Percentiles rank a stretch among this genome's conserved stretches.
Conservation (phyloP, 1,140 invertebrate species). For the Druon quercuslanigerum region DNA sequence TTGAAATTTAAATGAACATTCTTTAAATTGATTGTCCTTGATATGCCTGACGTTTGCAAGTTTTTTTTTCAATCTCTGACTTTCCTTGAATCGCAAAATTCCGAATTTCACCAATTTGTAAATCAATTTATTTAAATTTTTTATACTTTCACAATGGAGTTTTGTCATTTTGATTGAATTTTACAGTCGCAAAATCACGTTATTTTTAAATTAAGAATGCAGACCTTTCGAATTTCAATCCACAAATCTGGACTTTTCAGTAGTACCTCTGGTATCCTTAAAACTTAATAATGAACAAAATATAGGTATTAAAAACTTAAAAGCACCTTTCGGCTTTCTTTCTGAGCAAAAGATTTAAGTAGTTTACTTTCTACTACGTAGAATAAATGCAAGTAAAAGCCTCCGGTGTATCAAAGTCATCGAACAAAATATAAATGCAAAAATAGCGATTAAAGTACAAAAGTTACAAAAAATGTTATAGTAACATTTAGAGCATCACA, state of each 20-base stretch:
- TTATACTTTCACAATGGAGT: no score
- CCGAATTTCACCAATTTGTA: no score
- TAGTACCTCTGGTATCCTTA: slow-evolving; percentile 10
- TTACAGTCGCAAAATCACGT: no score
- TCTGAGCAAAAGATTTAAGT: slow-evolving; percentile 20
- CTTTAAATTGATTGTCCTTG: no score
- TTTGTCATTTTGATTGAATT: no score
- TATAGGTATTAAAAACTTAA: neutral
- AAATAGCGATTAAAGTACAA: neutral
- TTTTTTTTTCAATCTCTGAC: no score
- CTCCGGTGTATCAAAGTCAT: slow-evolving; percentile 10
- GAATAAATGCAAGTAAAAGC: slow-evolving; percentile 10
- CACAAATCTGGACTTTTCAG: neutral
- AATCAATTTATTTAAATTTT: no score
- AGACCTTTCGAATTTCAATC: neutral
- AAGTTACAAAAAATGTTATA: neutral
- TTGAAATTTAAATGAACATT: no score
- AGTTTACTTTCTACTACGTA: neutral
- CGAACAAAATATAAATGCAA: neutral
- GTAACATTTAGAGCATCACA: slow-evolving; percentile 7
- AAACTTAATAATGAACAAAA: slow-evolving; percentile 7
- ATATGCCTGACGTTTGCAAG: no score
- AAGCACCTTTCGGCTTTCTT: neutral
- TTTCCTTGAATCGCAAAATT: no score
- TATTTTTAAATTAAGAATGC: no score